Conservation (phyloP, 2,113 vertebrate species). For the Campylomormyrus tamandua region DNA sequence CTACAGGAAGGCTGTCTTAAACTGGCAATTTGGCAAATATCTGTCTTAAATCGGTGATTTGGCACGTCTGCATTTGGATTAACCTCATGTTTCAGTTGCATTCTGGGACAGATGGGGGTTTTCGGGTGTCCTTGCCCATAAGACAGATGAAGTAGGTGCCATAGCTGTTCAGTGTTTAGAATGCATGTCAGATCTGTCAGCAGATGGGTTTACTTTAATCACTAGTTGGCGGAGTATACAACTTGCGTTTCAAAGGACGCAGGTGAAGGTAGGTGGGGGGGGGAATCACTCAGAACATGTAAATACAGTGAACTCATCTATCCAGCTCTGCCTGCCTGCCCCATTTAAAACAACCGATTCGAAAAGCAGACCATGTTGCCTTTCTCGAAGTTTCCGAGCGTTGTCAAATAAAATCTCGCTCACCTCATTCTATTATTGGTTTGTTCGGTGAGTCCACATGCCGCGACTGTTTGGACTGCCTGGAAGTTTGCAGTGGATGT, state of each 20-base stretch:
- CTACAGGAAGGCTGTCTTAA: neutral
- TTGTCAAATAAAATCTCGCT: neutral
- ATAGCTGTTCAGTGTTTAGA: constrained; percentile 51
- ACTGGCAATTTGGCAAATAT: neutral
- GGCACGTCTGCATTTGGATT: neutral
- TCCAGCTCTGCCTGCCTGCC: constrained; percentile 40
- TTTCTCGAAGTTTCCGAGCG: neutral
- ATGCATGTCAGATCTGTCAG: constrained; percentile 52
- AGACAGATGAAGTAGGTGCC: constrained; percentile 7
- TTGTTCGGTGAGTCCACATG: neutral
- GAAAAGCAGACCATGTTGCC: constrained; percentile 39
- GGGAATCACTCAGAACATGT: constrained; percentile 39
- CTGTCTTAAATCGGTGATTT: neutral
- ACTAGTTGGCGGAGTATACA: constrained; percentile 45
- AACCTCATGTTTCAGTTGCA: neutral
- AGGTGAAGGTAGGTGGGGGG: neutral
- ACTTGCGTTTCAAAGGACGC: constrained; percentile 34
- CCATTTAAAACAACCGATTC: constrained; percentile 31
- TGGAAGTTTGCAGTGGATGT: neutral
- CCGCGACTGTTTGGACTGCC: neutral
- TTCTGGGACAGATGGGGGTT: neutral
- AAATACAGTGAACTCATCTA: constrained; percentile 22
- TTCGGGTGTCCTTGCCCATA: neutral
- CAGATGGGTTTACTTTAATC: constrained; percentile 58
- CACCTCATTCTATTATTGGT: neutral